Conservation (phyloP, 2,888 invertebrate genomes). For the Baronia brevicornis region DNA sequence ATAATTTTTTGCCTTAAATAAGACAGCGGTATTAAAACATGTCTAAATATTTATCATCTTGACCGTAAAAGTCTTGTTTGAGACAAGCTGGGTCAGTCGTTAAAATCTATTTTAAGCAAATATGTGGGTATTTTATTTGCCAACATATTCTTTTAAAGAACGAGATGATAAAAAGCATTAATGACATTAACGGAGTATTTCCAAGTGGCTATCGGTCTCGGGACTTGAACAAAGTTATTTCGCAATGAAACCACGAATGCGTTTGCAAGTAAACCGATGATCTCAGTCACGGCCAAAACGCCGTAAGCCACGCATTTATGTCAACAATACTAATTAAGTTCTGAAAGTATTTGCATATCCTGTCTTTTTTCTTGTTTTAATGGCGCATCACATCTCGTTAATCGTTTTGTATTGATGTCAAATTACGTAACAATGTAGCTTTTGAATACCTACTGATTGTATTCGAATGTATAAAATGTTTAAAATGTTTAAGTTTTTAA, state of each 20-base stretch:
- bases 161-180: background rate
- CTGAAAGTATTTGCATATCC: too few relatives aligned
- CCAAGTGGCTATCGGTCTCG: background rate
- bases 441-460: too few relatives aligned
- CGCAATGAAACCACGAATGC: constrained; percentile 5
- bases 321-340: constrained; percentile 12
- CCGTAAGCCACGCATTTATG: too few relatives aligned
- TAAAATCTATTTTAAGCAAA: constrained; percentile 3
- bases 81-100: background rate
- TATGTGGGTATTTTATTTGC: background rate
- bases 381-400: too few relatives aligned
- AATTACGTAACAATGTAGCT: too few relatives aligned
- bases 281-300: constrained; percentile 13
- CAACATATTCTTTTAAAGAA: constrained; percentile 1
- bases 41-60: too few relatives aligned
- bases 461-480: too few relatives aligned
- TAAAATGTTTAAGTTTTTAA: too few relatives aligned
- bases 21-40: too few relatives aligned
- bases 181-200: constrained; percentile 1
- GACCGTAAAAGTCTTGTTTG: too few relatives aligned
- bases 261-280: constrained; percentile 6
- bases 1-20: too few relatives aligned
- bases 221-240: constrained; percentile 1
- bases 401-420: too few relatives aligned
- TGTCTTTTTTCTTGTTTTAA: background rate